Base-by-base conservation (phyloP, 2,797 vertebrate species). In the Salarias fasciatus region DNA sequence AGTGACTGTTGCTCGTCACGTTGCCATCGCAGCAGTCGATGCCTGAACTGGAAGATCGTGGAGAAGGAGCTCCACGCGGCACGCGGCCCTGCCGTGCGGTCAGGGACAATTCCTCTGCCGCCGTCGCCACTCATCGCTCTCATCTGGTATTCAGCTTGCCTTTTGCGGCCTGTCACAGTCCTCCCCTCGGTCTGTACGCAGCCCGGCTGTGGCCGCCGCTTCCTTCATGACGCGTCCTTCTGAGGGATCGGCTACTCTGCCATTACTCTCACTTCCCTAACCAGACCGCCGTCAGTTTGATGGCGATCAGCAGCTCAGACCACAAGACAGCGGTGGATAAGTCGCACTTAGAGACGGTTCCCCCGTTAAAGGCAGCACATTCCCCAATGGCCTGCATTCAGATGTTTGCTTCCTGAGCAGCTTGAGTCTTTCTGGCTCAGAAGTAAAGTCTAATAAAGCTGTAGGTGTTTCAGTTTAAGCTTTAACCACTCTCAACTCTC, bases 251-350 rank as follows among this genome's bases (percentile, higher is more conserved):
- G 28, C 57, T 75, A 71, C 53, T 76, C 63, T 54, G 54, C 54
- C 11, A 28, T 79, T 42, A 68, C 63, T 44, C 69, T 50, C 15
- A 57, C 43, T 63, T 80, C 42, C 35, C 41, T 28, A 55, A 47
- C 7, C 59, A 72, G n/a, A 65, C 53, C 13, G 18, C 53, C 54
- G 49, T 82, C 51, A 74, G 65, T 51, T 68, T 72, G 5, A 38
- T 57, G 74, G 70, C 80, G 37, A 74, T 82, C 60, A 84, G 53
- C 15, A 84, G 42, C 28, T 59, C 61, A 15, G 59, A 73, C 60
- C 55, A 9, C 0, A n/a, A 50, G 5, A 71, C 75, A 29, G 67
- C 63, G 24, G 68, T 63, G 5, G 69, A 71, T 11, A 11, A 82
- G 4, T 55, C 68, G n/a, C 68, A 2, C 18, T 24, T 24, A 3